Conservation (phyloP, 92 coral and sea anemone species). For the Isaurus tuberculatus region DNA sequence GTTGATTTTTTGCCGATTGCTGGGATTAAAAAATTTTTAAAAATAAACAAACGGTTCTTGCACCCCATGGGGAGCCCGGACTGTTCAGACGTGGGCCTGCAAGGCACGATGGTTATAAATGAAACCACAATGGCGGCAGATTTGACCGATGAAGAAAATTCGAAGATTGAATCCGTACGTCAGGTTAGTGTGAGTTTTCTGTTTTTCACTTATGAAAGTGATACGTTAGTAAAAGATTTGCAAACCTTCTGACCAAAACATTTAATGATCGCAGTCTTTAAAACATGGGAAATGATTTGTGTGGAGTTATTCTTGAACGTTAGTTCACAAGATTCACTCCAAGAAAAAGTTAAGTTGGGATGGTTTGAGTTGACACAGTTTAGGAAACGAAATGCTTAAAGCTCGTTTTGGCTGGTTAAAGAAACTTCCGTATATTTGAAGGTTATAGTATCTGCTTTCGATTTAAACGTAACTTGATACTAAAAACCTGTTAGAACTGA, state of each 20-base stretch:
- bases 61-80: neutral
- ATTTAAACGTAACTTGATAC: too few species aligned
- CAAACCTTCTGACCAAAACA: neutral
- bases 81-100: neutral
- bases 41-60: too few species aligned
- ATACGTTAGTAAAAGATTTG: neutral
- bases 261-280: neutral
- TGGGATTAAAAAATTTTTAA: too few species aligned
- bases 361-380: neutral
- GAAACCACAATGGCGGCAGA: conserved; percentile 97
- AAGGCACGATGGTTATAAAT: conserved; percentile 52
- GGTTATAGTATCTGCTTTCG: too few species aligned
- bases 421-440: neutral
- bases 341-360: neutral
- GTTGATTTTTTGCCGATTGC: too few species aligned
- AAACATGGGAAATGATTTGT: neutral
- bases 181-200: conserved; percentile 70
- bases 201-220: neutral
- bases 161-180: conserved; percentile 69
- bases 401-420: neutral
- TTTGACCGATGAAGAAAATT: conserved; percentile 79
- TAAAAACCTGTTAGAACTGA: too few species aligned
- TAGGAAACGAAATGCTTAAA: neutral
- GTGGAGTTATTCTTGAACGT: too few species aligned
- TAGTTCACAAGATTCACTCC: neutral